These are phyloP conservation scores for Drosophila merina DNA, from an alignment of 2,888 invertebrate genomes.

Conservation along the genomic window DNA sequence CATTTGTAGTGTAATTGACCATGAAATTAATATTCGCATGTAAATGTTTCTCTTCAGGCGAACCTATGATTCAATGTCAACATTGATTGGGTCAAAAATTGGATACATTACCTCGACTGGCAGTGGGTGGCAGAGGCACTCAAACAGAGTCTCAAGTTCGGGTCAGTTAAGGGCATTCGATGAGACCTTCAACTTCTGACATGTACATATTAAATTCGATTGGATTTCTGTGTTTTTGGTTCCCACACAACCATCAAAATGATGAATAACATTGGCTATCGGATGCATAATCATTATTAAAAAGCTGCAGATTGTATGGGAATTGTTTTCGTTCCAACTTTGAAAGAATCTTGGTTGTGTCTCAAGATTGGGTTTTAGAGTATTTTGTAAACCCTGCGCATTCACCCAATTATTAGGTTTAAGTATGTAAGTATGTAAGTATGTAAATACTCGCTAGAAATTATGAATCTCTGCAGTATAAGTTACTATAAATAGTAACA, in stretches of 20 bases:
- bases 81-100: constrained; percentile 42
- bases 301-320: constrained; percentile 19
- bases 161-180: constrained; percentile 24
- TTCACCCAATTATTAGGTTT: no score
- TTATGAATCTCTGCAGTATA: no score
- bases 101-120: constrained; percentile 32
- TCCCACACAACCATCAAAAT: constrained; percentile 30
- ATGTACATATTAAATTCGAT: constrained; percentile 34
- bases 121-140: constrained; percentile 33
- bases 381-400: not conserved
- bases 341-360: constrained; percentile 18
- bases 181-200: constrained; percentile 35
- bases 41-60: constrained; percentile 27
- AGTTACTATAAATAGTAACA: no score
- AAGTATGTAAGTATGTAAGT: no score
- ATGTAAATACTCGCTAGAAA: no score
- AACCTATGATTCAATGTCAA: constrained; percentile 46
- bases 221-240: constrained; percentile 26
- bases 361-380: constrained; percentile 1
- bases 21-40: constrained; percentile 43
- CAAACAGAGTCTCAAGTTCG: constrained; percentile 12
- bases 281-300: constrained; percentile 23
- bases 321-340: constrained; percentile 8
- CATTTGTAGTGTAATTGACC: constrained; percentile 41
- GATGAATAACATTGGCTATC: constrained; percentile 22